These are phyloP conservation scores for Takifugu rubripes DNA, from an alignment of 2,797 vertebrate species.

Conservation along the genomic window DNA sequence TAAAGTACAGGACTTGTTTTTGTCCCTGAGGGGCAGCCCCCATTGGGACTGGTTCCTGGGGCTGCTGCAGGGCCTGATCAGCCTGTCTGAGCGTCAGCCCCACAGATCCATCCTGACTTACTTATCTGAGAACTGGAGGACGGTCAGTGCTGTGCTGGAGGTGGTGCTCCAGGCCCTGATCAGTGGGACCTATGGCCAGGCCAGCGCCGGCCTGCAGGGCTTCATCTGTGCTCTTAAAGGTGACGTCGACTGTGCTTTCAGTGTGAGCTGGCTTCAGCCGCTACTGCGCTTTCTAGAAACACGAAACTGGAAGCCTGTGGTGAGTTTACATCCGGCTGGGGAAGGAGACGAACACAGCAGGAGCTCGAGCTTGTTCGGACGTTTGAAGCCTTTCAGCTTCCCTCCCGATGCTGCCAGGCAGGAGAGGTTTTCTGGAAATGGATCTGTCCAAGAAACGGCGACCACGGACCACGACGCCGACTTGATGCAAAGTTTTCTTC, in stretches of 20 bases:
- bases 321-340: slow-evolving; percentile 78
- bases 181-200: slow-evolving; percentile 79
- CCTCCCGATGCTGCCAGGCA: slow-evolving; percentile 64
- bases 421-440: slow-evolving; percentile 48
- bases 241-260: slow-evolving; percentile 78
- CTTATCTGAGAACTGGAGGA: slow-evolving; percentile 82
- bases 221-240: slow-evolving; percentile 81
- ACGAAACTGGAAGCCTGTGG: slow-evolving; percentile 83
- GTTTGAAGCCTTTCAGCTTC: slow-evolving; percentile 76
- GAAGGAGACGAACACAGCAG: slow-evolving; percentile 54
- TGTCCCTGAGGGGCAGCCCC: slow-evolving; percentile 82
- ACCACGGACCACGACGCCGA: slow-evolving; percentile 46
- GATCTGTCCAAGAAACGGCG: slow-evolving; percentile 38
- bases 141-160: slow-evolving; percentile 81
- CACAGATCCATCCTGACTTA: slow-evolving; percentile 72
- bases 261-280: slow-evolving; percentile 81
- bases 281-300: slow-evolving; percentile 79
- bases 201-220: slow-evolving; percentile 77
- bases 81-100: slow-evolving; percentile 76
- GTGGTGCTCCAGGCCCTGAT: slow-evolving; percentile 79
- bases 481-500: slow-evolving; percentile 71
- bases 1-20: slow-evolving; percentile 81
- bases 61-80: slow-evolving; percentile 77
- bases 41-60: slow-evolving; percentile 84
- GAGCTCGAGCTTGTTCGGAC: slow-evolving; percentile 54